These are phyloP conservation scores for Hirtodrosophila cameraria DNA, from an alignment of 2,888 invertebrate species.

Conservation along the genomic window DNA sequence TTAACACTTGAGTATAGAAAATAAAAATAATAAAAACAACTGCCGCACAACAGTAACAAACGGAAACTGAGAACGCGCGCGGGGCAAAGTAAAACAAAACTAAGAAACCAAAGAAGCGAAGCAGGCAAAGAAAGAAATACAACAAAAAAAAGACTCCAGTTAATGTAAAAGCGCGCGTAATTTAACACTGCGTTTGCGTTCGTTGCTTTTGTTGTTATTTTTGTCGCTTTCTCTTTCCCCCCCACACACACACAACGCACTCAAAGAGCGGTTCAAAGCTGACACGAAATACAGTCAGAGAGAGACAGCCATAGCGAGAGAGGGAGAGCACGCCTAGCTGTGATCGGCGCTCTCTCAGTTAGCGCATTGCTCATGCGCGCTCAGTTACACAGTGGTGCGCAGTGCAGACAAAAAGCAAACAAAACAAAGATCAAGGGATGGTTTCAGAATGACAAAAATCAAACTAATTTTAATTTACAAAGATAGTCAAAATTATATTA, in stretches of 20 bases:
- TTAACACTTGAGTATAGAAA: conserved; percentile 35
- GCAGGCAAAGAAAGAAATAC: conserved; percentile 6
- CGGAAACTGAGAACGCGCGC: conserved; percentile 16
- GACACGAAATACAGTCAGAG: conserved; percentile 1
- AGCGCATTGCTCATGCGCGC: conserved; percentile 25
- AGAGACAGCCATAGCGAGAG: conserved; percentile 4
- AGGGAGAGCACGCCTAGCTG: conserved; percentile 2
- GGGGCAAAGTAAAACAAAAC: conserved; percentile 30
- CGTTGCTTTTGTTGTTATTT: conserved; percentile 45
- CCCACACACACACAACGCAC: too few relatives aligned
- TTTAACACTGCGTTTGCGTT: conserved; percentile 70
- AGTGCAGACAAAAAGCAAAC: conserved; percentile 12
- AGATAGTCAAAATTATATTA: too few relatives aligned
- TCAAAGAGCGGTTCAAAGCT: conserved; percentile 24
- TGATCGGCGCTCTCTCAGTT: conserved; percentile 16
- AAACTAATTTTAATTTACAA: too few relatives aligned
- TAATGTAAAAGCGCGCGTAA: conserved; percentile 77
- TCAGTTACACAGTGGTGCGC: conserved; percentile 22
- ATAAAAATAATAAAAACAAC: conserved; percentile 19
- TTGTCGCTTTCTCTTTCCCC: conserved; percentile 73
- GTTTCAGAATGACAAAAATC: too few relatives aligned
- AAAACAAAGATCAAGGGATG: too few relatives aligned
- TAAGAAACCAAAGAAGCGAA: conserved; percentile 15
- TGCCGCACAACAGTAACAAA: conserved; percentile 35
- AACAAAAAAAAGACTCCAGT: conserved; percentile 51